Evolutionary conservation across 2,113 vertebrate genomes (phyloP).

Genomic region (Phrynosoma blainvillii): DNA sequence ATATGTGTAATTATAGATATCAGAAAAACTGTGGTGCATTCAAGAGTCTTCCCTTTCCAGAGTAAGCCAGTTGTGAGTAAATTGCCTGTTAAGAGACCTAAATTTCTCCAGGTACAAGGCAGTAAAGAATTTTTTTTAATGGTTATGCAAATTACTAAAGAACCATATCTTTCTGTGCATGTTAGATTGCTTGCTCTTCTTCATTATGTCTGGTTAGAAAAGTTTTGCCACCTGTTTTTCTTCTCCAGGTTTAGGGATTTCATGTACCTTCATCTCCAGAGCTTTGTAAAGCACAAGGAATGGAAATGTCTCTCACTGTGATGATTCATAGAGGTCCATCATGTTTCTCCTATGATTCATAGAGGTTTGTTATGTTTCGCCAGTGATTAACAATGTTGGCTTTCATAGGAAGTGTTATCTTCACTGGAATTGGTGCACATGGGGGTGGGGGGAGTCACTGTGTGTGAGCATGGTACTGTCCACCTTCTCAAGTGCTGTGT

Average conservation of each 20-base stretch:
- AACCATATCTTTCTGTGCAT: not conserved
- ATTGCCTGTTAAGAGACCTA: no score
- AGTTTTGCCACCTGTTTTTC: not conserved
- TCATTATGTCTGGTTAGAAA: not conserved
- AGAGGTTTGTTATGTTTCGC: slow-evolving; percentile 27
- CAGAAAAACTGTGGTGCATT: no score
- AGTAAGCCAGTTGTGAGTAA: no score
- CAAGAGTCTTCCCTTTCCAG: no score
- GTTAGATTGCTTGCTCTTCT: not conserved
- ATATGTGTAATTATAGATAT: no score
- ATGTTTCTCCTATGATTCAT: slow-evolving; percentile 24
- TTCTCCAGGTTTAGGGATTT: not conserved
- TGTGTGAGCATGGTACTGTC: slow-evolving; percentile 35
- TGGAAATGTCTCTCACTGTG: slow-evolving; percentile 25
- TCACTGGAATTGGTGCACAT: slow-evolving; percentile 36
- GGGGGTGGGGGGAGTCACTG: slow-evolving; percentile 20
- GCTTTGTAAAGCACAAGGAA: not conserved
- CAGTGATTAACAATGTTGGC: slow-evolving; percentile 48
- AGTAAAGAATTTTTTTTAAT: no score
- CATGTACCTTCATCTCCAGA: not conserved
- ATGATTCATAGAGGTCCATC: slow-evolving; percentile 43
- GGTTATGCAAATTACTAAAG: not conserved
- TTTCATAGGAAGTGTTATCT: slow-evolving; percentile 46
- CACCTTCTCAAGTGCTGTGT: slow-evolving; percentile 49
- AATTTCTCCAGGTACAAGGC: no score